Conservation (phyloP, 2,888 invertebrate genomes). For the Bruchidius siliquastri region DNA sequence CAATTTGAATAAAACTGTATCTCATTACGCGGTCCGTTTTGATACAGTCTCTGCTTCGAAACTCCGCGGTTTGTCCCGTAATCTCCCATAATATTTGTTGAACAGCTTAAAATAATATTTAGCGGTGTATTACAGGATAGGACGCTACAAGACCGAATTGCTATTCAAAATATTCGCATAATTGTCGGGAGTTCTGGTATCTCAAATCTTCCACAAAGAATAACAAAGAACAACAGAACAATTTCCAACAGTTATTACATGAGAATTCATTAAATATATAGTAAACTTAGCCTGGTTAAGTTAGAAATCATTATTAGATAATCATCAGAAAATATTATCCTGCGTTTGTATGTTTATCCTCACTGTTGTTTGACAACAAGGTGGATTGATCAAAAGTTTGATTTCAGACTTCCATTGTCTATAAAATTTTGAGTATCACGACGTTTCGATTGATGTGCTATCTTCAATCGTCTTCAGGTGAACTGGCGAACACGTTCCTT, state of each 20-base stretch:
- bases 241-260: background rate
- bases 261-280: background rate
- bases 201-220: background rate
- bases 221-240: background rate
- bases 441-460: too few relatives aligned
- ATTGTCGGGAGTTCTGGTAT: slow-evolving; percentile 8
- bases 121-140: slow-evolving; percentile 10
- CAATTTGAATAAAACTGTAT: slow-evolving; percentile 21
- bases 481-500: too few relatives aligned
- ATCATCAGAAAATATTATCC: too few relatives aligned
- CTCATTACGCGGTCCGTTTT: slow-evolving; percentile 21
- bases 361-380: too few relatives aligned
- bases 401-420: too few relatives aligned
- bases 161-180: slow-evolving; percentile 10
- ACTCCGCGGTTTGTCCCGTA: slow-evolving; percentile 15
- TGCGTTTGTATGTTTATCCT: too few relatives aligned
- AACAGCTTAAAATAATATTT: slow-evolving; percentile 25
- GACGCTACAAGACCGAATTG: background rate
- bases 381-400: too few relatives aligned
- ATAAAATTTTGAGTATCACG: too few relatives aligned
- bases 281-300: background rate
- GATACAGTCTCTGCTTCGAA: slow-evolving; percentile 16
- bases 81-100: slow-evolving; percentile 24
- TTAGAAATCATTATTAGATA: too few relatives aligned
- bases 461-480: too few relatives aligned